Percentiles rank a stretch among this genome's conserved stretches.
Evolutionary conservation across 1,140 invertebrate species (phyloP).

Genomic region (Notospermus geniculatus): DNA sequence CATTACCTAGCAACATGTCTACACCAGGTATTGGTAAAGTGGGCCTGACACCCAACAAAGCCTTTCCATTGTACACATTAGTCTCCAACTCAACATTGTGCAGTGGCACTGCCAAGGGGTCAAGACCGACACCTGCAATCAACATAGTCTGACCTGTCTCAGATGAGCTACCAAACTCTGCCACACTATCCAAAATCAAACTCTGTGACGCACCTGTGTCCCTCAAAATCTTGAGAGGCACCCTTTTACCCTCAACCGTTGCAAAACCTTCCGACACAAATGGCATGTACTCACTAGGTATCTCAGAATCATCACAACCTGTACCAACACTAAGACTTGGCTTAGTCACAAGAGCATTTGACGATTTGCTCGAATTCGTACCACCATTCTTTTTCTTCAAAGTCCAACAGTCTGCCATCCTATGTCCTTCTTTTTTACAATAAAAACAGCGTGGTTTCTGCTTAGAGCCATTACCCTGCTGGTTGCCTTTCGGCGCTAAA

Average conservation of each 20-base stretch:
- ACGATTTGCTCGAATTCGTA: neutral
- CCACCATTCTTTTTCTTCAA: neutral
- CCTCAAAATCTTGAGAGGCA: constrained; percentile 15
- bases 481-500: no score
- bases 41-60: constrained; percentile 15
- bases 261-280: constrained; percentile 19
- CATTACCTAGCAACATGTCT: constrained; percentile 26
- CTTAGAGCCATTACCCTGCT: no score
- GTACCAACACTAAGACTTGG: neutral
- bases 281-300: constrained; percentile 20
- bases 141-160: constrained; percentile 16
- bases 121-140: constrained; percentile 20
- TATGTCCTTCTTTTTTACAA: neutral
- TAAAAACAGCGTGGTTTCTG: neutral
- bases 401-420: neutral
- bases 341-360: neutral
- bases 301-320: neutral
- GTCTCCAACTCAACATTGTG: constrained; percentile 20
- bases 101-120: constrained; percentile 17
- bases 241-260: constrained; percentile 10
- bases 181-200: constrained; percentile 10
- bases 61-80: constrained; percentile 17
- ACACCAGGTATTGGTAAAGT: constrained; percentile 21
- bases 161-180: constrained; percentile 12
- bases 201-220: constrained; percentile 19